Evolutionary conservation across 2,888 invertebrate species (phyloP).

Genomic region (Athalia rosae): DNA sequence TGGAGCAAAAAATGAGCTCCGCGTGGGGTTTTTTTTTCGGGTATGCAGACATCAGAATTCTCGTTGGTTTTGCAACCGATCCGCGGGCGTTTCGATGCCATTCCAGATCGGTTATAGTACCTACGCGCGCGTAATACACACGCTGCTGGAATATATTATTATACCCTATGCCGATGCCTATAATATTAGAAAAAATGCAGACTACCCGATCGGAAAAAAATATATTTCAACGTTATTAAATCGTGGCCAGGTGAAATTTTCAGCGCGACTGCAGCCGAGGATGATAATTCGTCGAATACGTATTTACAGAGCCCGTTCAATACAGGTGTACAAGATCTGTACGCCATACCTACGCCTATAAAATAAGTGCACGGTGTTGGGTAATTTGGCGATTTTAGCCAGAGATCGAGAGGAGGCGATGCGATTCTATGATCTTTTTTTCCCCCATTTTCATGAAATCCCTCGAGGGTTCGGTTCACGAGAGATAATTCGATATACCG

Average conservation of each 20-base stretch:
- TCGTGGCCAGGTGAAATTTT: neutral
- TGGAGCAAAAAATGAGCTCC: no score
- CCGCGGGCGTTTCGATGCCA: constrained; percentile 4
- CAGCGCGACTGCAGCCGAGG: neutral
- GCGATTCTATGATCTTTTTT: no score
- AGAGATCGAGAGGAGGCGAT: neutral
- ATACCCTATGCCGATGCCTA: neutral
- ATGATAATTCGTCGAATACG: constrained; percentile 28
- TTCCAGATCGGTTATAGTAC: neutral
- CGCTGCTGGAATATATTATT: neutral
- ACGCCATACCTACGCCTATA: constrained; percentile 2
- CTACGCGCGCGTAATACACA: neutral
- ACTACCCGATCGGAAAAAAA: neutral
- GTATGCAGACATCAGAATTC: no score
- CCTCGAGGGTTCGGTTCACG: no score
- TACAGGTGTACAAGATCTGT: neutral
- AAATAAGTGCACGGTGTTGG: constrained; percentile 9
- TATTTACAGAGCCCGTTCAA: constrained; percentile 16
- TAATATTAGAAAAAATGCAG: neutral
- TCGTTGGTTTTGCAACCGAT: no score
- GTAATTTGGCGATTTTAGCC: constrained; percentile 24
- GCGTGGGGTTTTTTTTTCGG: no score
- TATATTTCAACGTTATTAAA: neutral
- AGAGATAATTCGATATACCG: no score
- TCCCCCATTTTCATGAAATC: no score